phyloP scores from a whole-genome alignment of 92 coral and sea anemone species.

The Galaxea fascicularis region DNA sequence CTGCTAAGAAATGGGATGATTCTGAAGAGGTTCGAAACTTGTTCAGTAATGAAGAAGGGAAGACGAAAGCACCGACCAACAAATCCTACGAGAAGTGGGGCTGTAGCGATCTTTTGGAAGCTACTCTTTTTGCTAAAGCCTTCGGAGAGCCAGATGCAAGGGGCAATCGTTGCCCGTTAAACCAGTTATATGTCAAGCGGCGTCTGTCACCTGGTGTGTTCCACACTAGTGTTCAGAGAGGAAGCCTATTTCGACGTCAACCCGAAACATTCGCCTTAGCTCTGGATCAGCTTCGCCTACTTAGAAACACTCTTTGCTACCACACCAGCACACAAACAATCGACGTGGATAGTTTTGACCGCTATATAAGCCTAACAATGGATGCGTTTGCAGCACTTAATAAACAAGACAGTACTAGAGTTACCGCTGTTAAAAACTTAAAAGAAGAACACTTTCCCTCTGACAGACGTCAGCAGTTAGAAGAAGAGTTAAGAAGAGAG shows the following conservation, averaged over 20 bases:
- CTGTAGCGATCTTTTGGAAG: conserved; percentile 51
- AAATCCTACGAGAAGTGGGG: conserved; percentile 48
- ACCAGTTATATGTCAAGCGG: conserved; percentile 46
- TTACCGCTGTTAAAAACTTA: conserved; percentile 32
- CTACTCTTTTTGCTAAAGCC: conserved; percentile 51
- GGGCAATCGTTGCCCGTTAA: conserved; percentile 11
- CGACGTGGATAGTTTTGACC: conserved; percentile 34
- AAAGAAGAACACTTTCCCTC: conserved; percentile 52
- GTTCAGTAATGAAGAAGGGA: neutral
- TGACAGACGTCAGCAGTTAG: conserved; percentile 7
- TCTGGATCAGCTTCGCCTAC: conserved; percentile 59
- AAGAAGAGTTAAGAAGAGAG: conserved; percentile 20
- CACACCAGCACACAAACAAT: conserved; percentile 27
- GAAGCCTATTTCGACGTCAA: conserved; percentile 19
- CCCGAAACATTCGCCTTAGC: conserved; percentile 51
- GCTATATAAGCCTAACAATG: neutral
- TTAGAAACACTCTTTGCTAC: conserved; percentile 44
- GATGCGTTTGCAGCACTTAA: conserved; percentile 48
- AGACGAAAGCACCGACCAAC: neutral
- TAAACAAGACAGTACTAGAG: neutral
- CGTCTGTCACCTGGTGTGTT: conserved; percentile 39
- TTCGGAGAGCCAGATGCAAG: conserved; percentile 22
- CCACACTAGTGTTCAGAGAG: conserved; percentile 21
- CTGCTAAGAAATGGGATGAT: conserved; percentile 31
- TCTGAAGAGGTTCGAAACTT: neutral